Base-by-base conservation (phyloP, 2,888 invertebrate species). In the Ophioninae sp. region DNA sequence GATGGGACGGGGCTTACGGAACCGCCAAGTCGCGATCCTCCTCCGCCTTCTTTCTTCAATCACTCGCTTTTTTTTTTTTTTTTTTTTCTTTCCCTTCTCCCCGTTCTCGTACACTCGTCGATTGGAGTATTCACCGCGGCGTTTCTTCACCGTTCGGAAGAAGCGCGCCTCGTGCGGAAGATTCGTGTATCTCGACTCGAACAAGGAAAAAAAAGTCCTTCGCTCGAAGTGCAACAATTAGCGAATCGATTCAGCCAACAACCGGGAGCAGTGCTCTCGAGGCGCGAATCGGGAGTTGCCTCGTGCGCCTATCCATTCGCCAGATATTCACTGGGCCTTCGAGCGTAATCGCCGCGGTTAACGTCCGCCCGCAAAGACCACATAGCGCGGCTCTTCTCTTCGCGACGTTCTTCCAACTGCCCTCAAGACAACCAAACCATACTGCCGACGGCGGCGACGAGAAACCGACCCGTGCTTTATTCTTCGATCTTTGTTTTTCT, bases 261-360 rank as follows among this genome's bases (percentile, higher is more conserved):
- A 39, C 20, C 13, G n/a, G n/a, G 8, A 41, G 44, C 20, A 44
- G n/a, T 10, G 17, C 20, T 2, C 2, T 2, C 2, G 22, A 6
- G 13, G 13, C 22, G 44, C 9, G 20, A 2, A 44, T 20, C 1
- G 51, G 51, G 51, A 3, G 51, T 17, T 13, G 17, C 51, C 5
- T 6, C 0, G 51, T 6, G 51, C 65, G 17, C 30, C 82, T 88
- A 90, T 88, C 88, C 87, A 83, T 90, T 88, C 37, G 89, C 88
- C 59, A 90, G 77, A 80, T 84, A 86, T 88, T 87, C 86, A 63
- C 83, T 84, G 17, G 74, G 79, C 80, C 61, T 72, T 74, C 69
- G 65, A 68, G 78, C 58, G 65, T 85, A 81, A 37, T 73, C 80
- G 79, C 75, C 71, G 74, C 22, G 82, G n/a, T 82, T 80, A 81